Conservation (phyloP, 2,888 invertebrate genomes). For the Drosophila falleni region DNA sequence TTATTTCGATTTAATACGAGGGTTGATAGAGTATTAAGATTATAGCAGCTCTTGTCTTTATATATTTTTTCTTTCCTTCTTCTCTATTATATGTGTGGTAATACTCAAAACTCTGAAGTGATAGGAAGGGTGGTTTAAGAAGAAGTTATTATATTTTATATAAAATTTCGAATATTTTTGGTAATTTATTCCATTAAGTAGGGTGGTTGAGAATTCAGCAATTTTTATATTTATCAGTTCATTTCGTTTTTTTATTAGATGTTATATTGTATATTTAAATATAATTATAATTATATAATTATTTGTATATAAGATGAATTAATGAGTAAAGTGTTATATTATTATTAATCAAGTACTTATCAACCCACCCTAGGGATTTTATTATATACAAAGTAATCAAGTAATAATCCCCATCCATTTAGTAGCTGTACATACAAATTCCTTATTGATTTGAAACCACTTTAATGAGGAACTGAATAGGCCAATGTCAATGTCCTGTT, state of each 20-base stretch:
- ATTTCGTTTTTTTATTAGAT: too few species aligned
- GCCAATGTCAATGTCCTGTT: constrained; percentile 64
- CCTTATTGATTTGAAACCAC: background rate
- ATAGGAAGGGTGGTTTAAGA: background rate
- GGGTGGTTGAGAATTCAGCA: too few species aligned
- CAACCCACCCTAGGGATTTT: background rate
- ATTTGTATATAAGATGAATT: too few species aligned
- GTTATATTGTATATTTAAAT: too few species aligned
- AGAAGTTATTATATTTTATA: background rate
- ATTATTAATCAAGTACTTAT: too few species aligned
- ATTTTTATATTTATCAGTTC: too few species aligned
- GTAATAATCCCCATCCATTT: background rate
- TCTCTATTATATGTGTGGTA: background rate
- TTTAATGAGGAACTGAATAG: constrained; percentile 2
- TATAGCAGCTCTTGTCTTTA: background rate
- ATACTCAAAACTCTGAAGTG: too few species aligned
- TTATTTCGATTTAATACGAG: background rate
- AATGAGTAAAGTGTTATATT: too few species aligned
- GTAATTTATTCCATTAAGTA: too few species aligned
- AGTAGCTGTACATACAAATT: background rate
- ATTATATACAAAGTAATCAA: too few species aligned
- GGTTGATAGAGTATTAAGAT: background rate
- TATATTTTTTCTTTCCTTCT: background rate
- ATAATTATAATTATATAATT: too few species aligned
- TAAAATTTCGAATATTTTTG: background rate